A percentile compares a stretch with the other conserved stretches of the same genome.
phyloP scores from a whole-genome alignment of 2,113 vertebrate genomes.

The human region DNA sequence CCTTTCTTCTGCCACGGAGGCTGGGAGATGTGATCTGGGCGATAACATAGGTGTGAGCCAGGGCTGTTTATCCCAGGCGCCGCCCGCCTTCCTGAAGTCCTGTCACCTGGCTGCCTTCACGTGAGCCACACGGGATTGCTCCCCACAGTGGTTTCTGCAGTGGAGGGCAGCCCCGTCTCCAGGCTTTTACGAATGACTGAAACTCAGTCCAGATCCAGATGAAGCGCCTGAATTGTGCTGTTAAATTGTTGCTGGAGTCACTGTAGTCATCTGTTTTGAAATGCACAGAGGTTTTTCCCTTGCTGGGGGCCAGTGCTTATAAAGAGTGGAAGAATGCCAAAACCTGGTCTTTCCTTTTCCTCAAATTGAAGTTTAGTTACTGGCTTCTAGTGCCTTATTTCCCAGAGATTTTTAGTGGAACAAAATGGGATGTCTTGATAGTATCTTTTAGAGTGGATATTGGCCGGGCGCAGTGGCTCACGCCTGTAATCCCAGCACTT shows the following conservation, averaged over 20 bases:
- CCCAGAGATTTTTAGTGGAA: not conserved
- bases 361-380: not conserved
- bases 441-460: not conserved
- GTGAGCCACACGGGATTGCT: too few relatives aligned
- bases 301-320: not conserved
- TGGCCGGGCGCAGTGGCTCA: too few relatives aligned
- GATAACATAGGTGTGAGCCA: too few relatives aligned
- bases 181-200: not conserved
- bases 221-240: accelerated
- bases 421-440: not conserved
- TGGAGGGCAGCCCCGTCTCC: not conserved
- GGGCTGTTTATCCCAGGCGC: not conserved
- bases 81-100: not conserved
- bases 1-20: accelerated
- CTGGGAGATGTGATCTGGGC: not conserved
- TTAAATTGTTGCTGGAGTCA: not conserved
- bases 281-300: not conserved
- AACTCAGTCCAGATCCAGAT: not conserved
- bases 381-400: not conserved
- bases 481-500: too few relatives aligned
- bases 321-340: not conserved
- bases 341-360: not conserved
- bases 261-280: not conserved
- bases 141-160: not conserved
- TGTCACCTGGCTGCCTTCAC: not conserved